Percentiles rank a stretch among this genome's conserved stretches.
Conservation (phyloP, 2,888 invertebrate species). For the Tholera decimalis region DNA sequence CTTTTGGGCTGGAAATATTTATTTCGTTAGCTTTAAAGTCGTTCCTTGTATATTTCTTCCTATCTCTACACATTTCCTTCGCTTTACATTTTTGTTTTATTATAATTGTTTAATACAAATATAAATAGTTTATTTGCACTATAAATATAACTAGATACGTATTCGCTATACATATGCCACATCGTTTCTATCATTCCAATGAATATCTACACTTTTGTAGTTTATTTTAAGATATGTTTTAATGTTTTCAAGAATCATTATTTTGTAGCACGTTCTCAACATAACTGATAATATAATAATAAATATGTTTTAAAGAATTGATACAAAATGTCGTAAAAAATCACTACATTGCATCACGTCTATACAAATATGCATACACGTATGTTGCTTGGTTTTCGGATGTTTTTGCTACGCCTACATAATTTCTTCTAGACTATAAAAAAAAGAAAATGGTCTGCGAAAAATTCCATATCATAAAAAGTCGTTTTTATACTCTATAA, state of each 20-base stretch:
- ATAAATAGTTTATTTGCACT: constrained; percentile 25
- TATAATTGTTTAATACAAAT: constrained; percentile 17
- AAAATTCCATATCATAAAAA: too few species aligned
- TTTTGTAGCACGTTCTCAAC: too few species aligned
- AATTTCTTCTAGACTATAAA: background rate
- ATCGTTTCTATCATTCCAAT: constrained; percentile 21
- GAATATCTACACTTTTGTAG: background rate
- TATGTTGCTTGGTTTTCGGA: constrained; percentile 9
- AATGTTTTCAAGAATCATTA: background rate
- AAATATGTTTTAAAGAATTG: too few species aligned
- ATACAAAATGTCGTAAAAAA: background rate
- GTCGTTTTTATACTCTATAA: too few species aligned
- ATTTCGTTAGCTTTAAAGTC: constrained; percentile 20
- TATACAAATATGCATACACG: constrained; percentile 3
- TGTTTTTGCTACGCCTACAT: background rate
- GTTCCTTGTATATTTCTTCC: constrained; percentile 15
- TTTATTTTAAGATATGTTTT: background rate
- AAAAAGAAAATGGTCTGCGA: background rate
- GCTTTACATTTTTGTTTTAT: constrained; percentile 31
- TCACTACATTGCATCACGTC: constrained; percentile 2
- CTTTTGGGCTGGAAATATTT: constrained; percentile 6
- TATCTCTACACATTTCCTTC: constrained; percentile 17
- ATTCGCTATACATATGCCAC: constrained; percentile 59
- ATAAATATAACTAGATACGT: constrained; percentile 50
- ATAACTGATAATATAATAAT: too few species aligned